Evolutionary conservation across 2,888 invertebrate species (phyloP), one percentile per base, ranked within the genome.

Genomic region (Altica lythri): DNA sequence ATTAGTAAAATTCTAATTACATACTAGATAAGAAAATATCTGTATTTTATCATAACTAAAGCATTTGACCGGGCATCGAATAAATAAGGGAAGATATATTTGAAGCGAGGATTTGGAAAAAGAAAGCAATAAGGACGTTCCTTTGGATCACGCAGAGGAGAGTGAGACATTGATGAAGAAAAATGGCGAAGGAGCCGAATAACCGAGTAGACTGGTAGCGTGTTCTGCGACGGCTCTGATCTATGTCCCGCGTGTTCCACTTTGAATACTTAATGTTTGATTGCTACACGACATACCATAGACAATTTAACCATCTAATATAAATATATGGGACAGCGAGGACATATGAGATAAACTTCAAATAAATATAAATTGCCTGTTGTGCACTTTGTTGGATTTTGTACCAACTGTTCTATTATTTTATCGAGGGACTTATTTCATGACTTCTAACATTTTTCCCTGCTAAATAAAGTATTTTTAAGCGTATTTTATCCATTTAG

Each of bases 231-330:
- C 65, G 64, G 63, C 63, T 64, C 69, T 73, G 74, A 75, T 72
- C 64, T 68, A 74, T 72, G 72, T 59, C 62, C 66, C 67, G 63
- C 63, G 66, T 67, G 68, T 70, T 68, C 67, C 64, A 64, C 68
- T 65, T 66, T 70, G 73, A 74, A 74, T 74, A 73, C 72, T 71
- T 73, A 72, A 73, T 71, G 68, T 69, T 68, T 69, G 68, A 71
- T 69, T 67, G 70, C 67, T 69, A 67, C 71, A 70, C 68, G 68
- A 70, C 69, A 68, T 66, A 65, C 68, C 66, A 67, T 64, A 65
- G 67, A 69, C 68, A 69, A 70, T 70, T 69, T 67, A 66, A 59
- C 65, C 63, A 62, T 63, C 67, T 70, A 70, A 70, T 69, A 62
- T 61, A 65, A 68, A 70, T 63, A 60, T 64, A 69, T 61, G 51